phyloP scores from a whole-genome alignment of 2,888 invertebrate genomes.

The Polymixis lichenea region DNA sequence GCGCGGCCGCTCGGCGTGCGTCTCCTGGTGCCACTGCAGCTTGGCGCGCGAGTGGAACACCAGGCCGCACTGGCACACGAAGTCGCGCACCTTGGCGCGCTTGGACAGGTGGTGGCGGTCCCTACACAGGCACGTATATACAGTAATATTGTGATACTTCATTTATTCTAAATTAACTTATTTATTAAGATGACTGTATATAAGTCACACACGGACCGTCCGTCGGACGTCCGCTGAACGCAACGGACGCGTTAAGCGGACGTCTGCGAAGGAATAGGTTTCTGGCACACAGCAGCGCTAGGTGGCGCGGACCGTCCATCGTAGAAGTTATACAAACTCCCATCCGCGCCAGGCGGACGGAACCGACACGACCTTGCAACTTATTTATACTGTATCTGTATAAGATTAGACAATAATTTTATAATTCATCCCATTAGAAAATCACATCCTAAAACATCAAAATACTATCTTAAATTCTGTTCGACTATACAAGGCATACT shows the following conservation, averaged over 20 bases:
- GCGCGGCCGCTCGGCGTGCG: constrained; percentile 95
- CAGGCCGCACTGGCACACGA: constrained; percentile 94
- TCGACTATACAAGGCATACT: neutral
- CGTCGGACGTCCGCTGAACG: too few relatives aligned
- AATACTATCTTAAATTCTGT: neutral
- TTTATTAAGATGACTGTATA: neutral
- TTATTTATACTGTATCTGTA: too few relatives aligned
- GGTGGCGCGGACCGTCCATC: neutral
- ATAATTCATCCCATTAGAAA: too few relatives aligned
- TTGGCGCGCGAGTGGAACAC: constrained; percentile 96
- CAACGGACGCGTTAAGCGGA: too few relatives aligned
- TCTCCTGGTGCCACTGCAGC: constrained; percentile 96
- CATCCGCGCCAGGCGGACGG: too few relatives aligned
- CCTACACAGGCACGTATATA: constrained; percentile 65
- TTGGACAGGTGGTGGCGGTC: constrained; percentile 94
- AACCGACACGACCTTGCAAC: too few relatives aligned
- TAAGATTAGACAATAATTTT: too few relatives aligned
- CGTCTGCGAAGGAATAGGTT: too few relatives aligned
- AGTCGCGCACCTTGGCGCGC: constrained; percentile 92
- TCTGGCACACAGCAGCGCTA: neutral
- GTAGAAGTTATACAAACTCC: neutral
- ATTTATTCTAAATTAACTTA: neutral
- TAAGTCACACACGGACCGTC: neutral
- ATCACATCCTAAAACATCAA: too few relatives aligned
- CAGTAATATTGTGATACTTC: neutral